These are phyloP conservation scores for Mythimna impura DNA, from an alignment of 2,888 invertebrate species.

Conservation along the genomic window DNA sequence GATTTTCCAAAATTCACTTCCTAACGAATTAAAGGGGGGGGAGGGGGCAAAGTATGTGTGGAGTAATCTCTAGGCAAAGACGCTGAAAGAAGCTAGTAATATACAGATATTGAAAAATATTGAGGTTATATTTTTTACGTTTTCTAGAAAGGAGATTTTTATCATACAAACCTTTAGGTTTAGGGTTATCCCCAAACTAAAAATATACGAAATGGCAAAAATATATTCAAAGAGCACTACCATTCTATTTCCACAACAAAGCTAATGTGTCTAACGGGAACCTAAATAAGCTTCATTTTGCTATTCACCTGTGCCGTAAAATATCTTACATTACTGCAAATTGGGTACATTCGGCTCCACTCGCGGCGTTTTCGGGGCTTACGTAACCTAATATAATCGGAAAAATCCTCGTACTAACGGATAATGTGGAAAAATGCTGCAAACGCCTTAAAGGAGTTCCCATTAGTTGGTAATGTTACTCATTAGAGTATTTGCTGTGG, in stretches of 20 bases:
- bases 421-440: constrained; percentile 67
- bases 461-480: constrained; percentile 58
- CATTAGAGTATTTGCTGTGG: constrained; percentile 58
- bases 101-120: not conserved
- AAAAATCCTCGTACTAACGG: constrained; percentile 72
- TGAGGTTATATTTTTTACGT: not conserved
- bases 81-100: no score
- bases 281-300: constrained; percentile 68
- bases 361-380: constrained; percentile 62
- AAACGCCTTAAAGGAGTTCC: constrained; percentile 53
- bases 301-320: constrained; percentile 71
- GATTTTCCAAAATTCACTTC: no score
- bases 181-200: constrained; percentile 6
- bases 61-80: no score
- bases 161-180: constrained; percentile 8
- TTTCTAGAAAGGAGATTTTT: not conserved
- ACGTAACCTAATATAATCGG: constrained; percentile 76
- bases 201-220: constrained; percentile 20
- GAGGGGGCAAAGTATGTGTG: no score
- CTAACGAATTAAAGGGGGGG: no score
- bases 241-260: constrained; percentile 53
- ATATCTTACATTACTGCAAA: constrained; percentile 80
- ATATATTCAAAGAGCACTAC: constrained; percentile 42
- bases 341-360: constrained; percentile 72
- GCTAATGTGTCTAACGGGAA: constrained; percentile 63